Evolutionary conservation across 2,888 invertebrate genomes (phyloP).

Genomic region (Dorcus parallelipipedus): DNA sequence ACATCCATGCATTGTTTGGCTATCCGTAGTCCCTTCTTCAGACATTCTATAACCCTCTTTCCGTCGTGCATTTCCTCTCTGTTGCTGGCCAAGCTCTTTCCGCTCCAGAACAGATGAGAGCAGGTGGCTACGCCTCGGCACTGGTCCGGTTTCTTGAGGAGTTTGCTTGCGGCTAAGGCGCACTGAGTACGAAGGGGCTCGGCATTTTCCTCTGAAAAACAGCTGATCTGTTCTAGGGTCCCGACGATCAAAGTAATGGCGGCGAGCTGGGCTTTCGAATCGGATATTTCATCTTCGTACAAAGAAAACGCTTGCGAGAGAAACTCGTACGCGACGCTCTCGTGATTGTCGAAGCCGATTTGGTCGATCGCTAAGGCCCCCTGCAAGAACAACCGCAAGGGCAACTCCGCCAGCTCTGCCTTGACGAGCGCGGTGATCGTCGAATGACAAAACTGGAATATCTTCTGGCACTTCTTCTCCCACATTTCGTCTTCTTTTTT

Average conservation of each 20-base stretch:
- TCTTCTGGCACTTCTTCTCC: constrained; percentile 98
- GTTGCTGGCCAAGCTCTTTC: constrained; percentile 54
- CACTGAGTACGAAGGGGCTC: constrained; percentile 95
- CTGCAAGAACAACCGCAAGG: constrained; percentile 89
- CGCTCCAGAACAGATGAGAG: constrained; percentile 97
- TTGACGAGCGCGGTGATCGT: constrained; percentile 93
- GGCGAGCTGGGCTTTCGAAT: constrained; percentile 93
- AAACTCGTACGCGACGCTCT: constrained; percentile 97
- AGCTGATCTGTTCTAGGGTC: constrained; percentile 91
- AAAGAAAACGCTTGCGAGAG: constrained; percentile 93
- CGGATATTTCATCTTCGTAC: constrained; percentile 98
- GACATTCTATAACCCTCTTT: constrained; percentile 86
- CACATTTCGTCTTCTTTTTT: constrained; percentile 90
- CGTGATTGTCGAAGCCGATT: constrained; percentile 91
- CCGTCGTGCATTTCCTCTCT: constrained; percentile 78
- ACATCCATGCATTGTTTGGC: constrained; percentile 98
- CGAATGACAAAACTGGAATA: constrained; percentile 96
- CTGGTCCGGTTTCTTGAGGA: constrained; percentile 97
- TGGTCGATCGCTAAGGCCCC: constrained; percentile 91
- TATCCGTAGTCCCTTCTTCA: constrained; percentile 92
- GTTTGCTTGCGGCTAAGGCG: constrained; percentile 90
- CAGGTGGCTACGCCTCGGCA: constrained; percentile 91
- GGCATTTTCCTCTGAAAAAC: constrained; percentile 95
- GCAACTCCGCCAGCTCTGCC: constrained; percentile 91
- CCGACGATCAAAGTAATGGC: constrained; percentile 95